A percentile compares a stretch with the other conserved stretches of the same genome.
phyloP scores from a whole-genome alignment of 2,113 vertebrate species.

The Ammospiza nelsoni region DNA sequence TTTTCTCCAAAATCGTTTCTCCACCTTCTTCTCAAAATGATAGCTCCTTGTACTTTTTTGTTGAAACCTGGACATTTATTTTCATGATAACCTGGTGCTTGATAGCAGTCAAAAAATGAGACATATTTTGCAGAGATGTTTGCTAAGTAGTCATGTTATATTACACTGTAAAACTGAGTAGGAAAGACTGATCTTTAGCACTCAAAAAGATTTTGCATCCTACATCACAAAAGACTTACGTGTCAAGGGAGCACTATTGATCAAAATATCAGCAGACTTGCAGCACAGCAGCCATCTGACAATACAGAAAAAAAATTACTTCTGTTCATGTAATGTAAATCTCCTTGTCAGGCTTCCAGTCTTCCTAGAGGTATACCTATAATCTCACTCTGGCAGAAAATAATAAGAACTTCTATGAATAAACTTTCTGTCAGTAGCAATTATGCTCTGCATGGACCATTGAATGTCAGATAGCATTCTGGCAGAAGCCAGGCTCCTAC shows the following conservation, averaged over 20 bases:
- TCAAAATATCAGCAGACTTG: slow-evolving; percentile 21
- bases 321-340: slow-evolving; percentile 14
- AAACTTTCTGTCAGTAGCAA: not conserved
- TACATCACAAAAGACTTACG: not conserved
- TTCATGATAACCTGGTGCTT: not conserved
- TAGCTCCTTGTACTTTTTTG: not conserved
- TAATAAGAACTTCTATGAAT: slow-evolving; percentile 18
- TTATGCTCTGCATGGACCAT: not conserved
- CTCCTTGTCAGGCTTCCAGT: not conserved
- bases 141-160: not conserved
- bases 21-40: not conserved
- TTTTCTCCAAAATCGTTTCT: not conserved
- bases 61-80: slow-evolving; percentile 9
- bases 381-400: not conserved
- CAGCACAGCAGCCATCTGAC: slow-evolving; percentile 4
- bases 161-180: not conserved
- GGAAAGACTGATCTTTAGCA: slow-evolving; percentile 11
- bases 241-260: slow-evolving; percentile 7
- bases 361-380: not conserved
- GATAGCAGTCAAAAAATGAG: not conserved
- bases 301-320: not conserved
- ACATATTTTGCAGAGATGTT: not conserved
- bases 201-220: not conserved
- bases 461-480: not conserved
- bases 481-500: not conserved